phyloP scores from a whole-genome alignment of 1,140 invertebrate species.

The Magallana angulata region DNA sequence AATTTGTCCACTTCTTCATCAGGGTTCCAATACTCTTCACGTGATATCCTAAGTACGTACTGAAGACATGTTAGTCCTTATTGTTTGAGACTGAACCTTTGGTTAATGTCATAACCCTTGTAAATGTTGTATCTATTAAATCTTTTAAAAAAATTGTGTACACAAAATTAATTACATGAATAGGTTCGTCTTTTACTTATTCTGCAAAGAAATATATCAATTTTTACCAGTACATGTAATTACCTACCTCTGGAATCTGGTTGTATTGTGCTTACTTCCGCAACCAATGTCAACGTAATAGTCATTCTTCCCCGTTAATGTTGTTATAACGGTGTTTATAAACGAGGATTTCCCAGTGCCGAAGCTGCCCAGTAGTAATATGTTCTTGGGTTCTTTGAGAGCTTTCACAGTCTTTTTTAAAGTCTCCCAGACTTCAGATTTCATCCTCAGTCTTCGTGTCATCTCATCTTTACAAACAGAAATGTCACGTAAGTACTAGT shows the following conservation, averaged over 20 bases:
- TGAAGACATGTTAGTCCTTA: no score
- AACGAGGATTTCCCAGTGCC: slow-evolving; percentile 1
- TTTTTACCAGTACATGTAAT: no score
- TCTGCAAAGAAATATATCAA: no score
- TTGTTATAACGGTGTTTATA: background rate
- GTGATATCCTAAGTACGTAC: background rate
- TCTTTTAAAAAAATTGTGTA: no score
- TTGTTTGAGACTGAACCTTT: no score
- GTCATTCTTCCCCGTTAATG: background rate
- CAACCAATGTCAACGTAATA: background rate
- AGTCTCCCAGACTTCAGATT: background rate
- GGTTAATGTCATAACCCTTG: no score
- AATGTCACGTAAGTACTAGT: background rate
- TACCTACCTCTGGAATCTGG: background rate
- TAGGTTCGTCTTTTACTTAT: no score
- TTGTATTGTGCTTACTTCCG: background rate
- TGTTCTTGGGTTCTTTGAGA: slow-evolving; percentile 6
- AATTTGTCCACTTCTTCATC: background rate
- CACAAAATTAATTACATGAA: no score
- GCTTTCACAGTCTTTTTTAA: background rate
- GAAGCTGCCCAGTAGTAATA: background rate
- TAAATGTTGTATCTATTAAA: no score
- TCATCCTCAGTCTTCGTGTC: background rate
- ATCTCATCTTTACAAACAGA: slow-evolving; percentile 3
- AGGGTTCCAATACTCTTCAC: background rate